Base-by-base conservation (phyloP, 2,113 vertebrate species). In the Orycteropus afer region DNA sequence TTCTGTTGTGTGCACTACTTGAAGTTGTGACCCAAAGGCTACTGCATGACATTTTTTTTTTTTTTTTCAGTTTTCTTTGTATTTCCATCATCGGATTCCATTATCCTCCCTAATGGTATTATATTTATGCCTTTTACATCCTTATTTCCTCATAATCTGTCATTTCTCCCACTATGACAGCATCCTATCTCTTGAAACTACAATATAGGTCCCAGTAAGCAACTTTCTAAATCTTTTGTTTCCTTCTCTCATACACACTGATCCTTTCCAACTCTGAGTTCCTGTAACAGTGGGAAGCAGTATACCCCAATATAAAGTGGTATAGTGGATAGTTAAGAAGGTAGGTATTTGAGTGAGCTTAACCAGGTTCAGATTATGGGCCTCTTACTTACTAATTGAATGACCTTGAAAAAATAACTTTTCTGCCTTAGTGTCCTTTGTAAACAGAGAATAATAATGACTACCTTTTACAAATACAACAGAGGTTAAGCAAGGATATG, bases 321-420 rank as follows among this genome's bases (percentile, higher is more conserved):
- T 49, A 15, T 13, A n/a, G 8, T 25, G 4, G 42, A 13, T 45
- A 20, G 10, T 47, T 63, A 67, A 93, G 49, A 92, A 67, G 78
- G 22, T 4, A 61, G 53, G 2, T 34, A 63, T 84, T 37, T 32
- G 29, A 81, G 3, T 1, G 40, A 63, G 20, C 40, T 83, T 22
- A 5, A 13, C 29, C 9, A 29, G 23, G 7, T 49, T 89, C 51
- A 42, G 2, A 32, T 65, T 80, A 82, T 42, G 11, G 55, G 27
- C 55, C 32, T 25, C 9, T 42, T 51, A n/a, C 65, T 84, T 49
- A 23, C 61, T 29, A 15, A 59, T 55, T 40, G n/a, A n/a, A n/a
- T n/a, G n/a, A n/a, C n/a, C 45, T 47, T 82, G 14, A 92, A 89
- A 45, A 80, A 83, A 69, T 80, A 47, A 83, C 40, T 32, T 88